Base-by-base conservation (phyloP, 2,888 invertebrate species). In the Thymelicus lineola region DNA sequence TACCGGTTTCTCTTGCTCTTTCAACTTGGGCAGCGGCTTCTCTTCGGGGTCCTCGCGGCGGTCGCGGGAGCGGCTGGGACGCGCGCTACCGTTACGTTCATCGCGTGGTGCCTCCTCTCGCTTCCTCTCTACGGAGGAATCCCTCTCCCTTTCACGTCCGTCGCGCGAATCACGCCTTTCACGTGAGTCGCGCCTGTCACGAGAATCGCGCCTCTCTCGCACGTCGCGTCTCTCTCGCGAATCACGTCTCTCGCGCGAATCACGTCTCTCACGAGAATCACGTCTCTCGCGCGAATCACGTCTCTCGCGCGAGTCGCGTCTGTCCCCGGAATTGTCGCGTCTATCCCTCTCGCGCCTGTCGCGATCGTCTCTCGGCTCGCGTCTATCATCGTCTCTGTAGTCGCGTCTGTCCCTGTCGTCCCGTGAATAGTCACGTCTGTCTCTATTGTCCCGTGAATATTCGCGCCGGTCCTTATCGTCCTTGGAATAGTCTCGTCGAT, bases 1-100 rank as follows among this genome's bases (percentile, higher is more conserved):
- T 88, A 96, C 96, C 83, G 97, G 96, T 88, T 96, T 95, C 84
- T 96, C 95, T 76, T 95, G 95, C 86, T 96, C 96, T 83, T 95
- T 95, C 80, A 96, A 90, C 88, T 96, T 97, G 82, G 97, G 96
- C 95, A 97, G 94, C 77, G 88, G 83, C 72, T 81, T 86, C 1
- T 89, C 89, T 0, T 88, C 89, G 17, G 75, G 71, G n/a, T 82
- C 81, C 69, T 87, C 86, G 73, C 75, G 77, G 6, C 86, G 78
- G 75, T 90, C 90, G 14, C 86, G 84, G 71, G 86, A 84, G 78
- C 87, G 87, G 72, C 89, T 88, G 46, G 73, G 82, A 1, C 86
- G 79, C 61, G 80, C 73, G 71, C 86, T 83, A 7, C 90, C 90
- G 79, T 90, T 91, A 70, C 81, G 82, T 46, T 85, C 86, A 48